These are phyloP conservation scores for Xylota segnis DNA, from an alignment of 2,888 invertebrate species.

Conservation along the genomic window DNA sequence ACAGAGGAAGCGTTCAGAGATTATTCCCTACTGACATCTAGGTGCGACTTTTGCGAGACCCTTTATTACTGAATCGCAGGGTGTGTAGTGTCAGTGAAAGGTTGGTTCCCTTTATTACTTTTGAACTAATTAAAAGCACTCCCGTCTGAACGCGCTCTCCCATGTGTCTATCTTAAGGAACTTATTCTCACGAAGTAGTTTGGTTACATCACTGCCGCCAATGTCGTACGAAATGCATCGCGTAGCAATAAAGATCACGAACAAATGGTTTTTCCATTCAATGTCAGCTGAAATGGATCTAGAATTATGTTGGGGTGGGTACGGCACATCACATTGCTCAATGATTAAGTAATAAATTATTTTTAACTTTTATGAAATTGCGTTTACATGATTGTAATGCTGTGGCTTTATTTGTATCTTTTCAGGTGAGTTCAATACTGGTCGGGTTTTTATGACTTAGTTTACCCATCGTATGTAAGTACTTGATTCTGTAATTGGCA, in stretches of 20 bases:
- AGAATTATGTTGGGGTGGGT: slow-evolving; percentile 9
- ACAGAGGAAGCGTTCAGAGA: too few species aligned
- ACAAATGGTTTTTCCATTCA: slow-evolving; percentile 9
- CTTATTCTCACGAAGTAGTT: not conserved
- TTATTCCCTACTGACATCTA: too few species aligned
- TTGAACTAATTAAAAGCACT: too few species aligned
- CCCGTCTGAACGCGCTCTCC: too few species aligned
- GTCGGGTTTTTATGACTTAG: not conserved
- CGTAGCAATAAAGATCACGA: slow-evolving; percentile 33
- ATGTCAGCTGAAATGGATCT: slow-evolving; percentile 22
- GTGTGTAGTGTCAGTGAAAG: too few species aligned
- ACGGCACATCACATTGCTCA: not conserved
- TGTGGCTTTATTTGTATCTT: slow-evolving; percentile 16
- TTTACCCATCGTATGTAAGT: not conserved
- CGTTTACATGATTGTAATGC: not conserved
- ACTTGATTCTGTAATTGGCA: too few species aligned
- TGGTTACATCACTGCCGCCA: slow-evolving; percentile 7
- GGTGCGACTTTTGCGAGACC: too few species aligned
- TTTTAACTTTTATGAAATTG: not conserved
- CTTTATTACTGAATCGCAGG: too few species aligned
- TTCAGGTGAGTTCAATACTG: slow-evolving; percentile 41
- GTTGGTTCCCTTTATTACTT: too few species aligned
- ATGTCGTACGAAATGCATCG: slow-evolving; percentile 5
- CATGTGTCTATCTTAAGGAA: not conserved
- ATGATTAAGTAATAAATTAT: slow-evolving; percentile 17